Percentiles rank a stretch among this genome's conserved stretches.
phyloP scores from a whole-genome alignment of 1,140 invertebrate species.

The Aphelenchoides besseyi region DNA sequence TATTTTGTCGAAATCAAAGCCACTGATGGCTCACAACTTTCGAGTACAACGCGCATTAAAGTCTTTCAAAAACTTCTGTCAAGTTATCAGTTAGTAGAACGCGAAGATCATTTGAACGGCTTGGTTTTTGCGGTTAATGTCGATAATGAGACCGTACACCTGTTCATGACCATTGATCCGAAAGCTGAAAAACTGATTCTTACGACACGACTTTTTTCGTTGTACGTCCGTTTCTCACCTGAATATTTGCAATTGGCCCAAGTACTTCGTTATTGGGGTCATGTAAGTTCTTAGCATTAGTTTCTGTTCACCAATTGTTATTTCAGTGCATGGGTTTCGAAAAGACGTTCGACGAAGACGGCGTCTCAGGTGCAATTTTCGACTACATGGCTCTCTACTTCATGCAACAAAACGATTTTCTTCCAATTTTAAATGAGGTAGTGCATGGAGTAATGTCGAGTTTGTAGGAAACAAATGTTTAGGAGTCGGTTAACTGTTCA shows the following conservation, averaged over 20 bases:
- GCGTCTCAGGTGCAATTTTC: conserved; percentile 1
- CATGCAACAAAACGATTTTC: neutral
- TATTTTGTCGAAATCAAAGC: neutral
- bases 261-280: conserved; percentile 1
- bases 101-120: neutral
- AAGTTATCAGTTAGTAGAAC: neutral
- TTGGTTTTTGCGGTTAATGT: neutral
- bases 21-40: neutral
- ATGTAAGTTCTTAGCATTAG: neutral
- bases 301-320: neutral
- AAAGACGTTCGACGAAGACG: conserved; percentile 5
- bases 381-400: neutral
- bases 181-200: neutral
- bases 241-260: neutral
- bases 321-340: neutral
- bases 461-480: too few relatives aligned
- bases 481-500: neutral
- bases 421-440: conserved; percentile 7
- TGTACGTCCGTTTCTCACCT: neutral
- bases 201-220: neutral
- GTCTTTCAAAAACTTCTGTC: neutral
- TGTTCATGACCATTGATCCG: conserved; percentile 1
- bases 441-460: too few relatives aligned
- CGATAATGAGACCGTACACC: neutral
- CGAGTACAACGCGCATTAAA: neutral